phyloP scores from a whole-genome alignment of 2,113 vertebrate genomes.

The Fregata magnificens region DNA sequence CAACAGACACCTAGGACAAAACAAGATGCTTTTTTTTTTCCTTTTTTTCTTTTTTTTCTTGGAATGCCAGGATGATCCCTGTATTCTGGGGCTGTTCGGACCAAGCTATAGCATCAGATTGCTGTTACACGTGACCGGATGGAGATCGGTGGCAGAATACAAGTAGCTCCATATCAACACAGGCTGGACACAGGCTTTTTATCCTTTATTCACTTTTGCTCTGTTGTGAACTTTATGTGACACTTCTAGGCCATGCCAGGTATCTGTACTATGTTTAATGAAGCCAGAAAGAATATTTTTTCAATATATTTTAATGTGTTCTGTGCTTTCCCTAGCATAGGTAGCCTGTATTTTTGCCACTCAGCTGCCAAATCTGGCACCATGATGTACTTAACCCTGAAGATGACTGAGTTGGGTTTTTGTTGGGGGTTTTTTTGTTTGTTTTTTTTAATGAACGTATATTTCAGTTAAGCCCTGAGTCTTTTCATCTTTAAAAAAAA shows the following conservation, averaged over 20 bases:
- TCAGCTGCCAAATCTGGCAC: background rate
- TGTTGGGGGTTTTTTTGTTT: background rate
- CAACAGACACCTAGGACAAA: background rate
- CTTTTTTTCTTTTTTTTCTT: background rate
- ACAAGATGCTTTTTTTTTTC: background rate
- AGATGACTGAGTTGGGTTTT: accelerated
- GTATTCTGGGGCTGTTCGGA: background rate
- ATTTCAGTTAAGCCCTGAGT: background rate
- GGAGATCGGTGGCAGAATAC: background rate
- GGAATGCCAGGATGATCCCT: accelerated
- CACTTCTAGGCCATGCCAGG: background rate
- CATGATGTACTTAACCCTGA: background rate
- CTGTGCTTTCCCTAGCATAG: background rate
- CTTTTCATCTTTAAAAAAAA: background rate
- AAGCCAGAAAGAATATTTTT: background rate
- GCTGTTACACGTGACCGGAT: accelerated
- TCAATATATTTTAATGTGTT: background rate
- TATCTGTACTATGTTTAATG: background rate
- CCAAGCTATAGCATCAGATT: accelerated
- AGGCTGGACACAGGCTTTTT: background rate
- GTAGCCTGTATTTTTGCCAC: background rate
- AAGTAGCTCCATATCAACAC: background rate
- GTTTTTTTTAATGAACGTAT: background rate
- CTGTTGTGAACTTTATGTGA: background rate
- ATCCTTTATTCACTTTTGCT: background rate